Base-by-base conservation (phyloP, 2,113 vertebrate species). In the Vireo altiloquus region DNA sequence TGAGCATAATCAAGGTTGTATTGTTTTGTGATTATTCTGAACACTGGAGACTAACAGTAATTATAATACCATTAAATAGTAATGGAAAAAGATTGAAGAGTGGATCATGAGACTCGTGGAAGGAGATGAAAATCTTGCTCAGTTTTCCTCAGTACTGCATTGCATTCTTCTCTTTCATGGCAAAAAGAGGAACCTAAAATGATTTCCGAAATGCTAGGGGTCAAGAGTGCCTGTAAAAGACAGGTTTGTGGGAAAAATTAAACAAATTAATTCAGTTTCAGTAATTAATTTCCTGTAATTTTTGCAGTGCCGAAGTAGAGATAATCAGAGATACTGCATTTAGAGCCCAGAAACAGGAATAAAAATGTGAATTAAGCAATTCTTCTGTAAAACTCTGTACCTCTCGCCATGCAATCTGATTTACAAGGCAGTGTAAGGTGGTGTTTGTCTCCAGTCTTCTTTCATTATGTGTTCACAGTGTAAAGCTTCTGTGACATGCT, bases 11-110 rank as follows among this genome's bases (percentile, higher is more conserved):
- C 93, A 92, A 81, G 80, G 85, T 71, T 93, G 75, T 86, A 61
- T 96, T 95, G 82, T 89, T 95, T 89, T 95, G 88, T 94, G 85
- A 71, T 87, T 92, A 64, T 83, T 92, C 76, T 87, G 80, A 96
- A 82, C 86, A 0, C 90, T 93, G 69, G 95, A 92, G 95, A 92
- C 47, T 87, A 78, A 64, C 28, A 68, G 88, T 83, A 96, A 96
- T 96, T 95, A 96, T 87, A 89, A 78, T 75, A 37, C 57, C 64
- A 94, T 96, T 96, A 96, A 93, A 86, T 64, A 88, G 71, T 91
- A 93, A 94, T 84, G 61, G 76, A n/a, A 82, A 78, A 82, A 92
- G 63, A 91, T 87, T 86, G 87, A 80, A 65, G 95, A 92, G 76
- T 81, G 69, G 88, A 89, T 95, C 68, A 65, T 60, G 56, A 90